phyloP scores from a whole-genome alignment of 2,888 invertebrate species.

The Thyatira batis region DNA sequence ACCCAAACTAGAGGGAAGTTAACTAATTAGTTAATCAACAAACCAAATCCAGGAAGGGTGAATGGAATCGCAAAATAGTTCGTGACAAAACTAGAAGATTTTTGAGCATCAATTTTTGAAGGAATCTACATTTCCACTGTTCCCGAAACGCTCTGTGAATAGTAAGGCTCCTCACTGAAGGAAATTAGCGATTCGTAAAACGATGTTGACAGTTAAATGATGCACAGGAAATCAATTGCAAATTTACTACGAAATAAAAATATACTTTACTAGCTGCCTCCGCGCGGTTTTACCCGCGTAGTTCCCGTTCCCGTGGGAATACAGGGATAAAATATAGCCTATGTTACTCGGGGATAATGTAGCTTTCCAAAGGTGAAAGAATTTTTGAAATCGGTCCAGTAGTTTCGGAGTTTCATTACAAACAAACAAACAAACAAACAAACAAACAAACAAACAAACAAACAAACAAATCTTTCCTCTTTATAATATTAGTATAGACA shows the following conservation, averaged over 20 bases:
- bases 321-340: too few relatives aligned
- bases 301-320: too few relatives aligned
- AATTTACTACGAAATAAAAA: neutral
- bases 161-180: neutral
- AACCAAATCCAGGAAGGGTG: neutral
- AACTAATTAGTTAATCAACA: neutral
- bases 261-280: neutral
- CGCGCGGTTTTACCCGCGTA: too few relatives aligned
- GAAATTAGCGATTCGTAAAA: slow-evolving; percentile 1
- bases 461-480: too few relatives aligned
- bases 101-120: neutral
- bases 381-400: too few relatives aligned
- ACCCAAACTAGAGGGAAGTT: neutral
- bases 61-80: neutral
- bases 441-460: too few relatives aligned
- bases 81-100: neutral
- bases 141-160: neutral
- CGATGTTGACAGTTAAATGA: neutral
- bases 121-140: neutral
- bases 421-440: too few relatives aligned
- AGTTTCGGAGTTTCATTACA: too few relatives aligned
- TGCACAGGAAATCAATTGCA: neutral
- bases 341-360: too few relatives aligned
- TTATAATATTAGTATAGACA: too few relatives aligned
- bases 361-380: too few relatives aligned